A percentile compares a stretch with the other conserved stretches of the same genome.
Conservation (phyloP, 30 jellyfish, hydroid and myxozoan genomes). For the Aurelia sp. region DNA sequence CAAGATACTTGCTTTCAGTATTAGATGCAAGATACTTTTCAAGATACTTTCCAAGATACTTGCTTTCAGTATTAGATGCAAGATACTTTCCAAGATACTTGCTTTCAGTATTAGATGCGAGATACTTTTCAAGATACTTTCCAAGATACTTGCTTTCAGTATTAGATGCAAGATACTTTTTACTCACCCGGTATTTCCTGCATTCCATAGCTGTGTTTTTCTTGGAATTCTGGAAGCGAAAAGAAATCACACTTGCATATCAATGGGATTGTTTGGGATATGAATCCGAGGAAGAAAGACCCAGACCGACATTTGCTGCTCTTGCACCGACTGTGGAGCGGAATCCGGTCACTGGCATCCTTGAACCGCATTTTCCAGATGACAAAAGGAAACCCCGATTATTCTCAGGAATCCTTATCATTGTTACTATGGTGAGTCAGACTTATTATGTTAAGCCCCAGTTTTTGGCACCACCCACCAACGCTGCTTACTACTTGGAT, state of each 20-base stretch:
- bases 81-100: no score
- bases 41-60: no score
- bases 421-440: slow-evolving; percentile 89
- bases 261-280: slow-evolving; percentile 99
- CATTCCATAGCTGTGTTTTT: slow-evolving; percentile 88
- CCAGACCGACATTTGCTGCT: slow-evolving; percentile 99
- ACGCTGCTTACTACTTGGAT: no score
- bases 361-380: slow-evolving; percentile 98
- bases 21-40: no score
- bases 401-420: slow-evolving; percentile 90
- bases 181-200: no score
- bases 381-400: slow-evolving; percentile 92
- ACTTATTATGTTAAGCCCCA: no score
- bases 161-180: not conserved
- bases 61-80: no score
- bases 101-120: no score
- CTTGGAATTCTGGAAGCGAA: slow-evolving; percentile 98
- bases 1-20: no score
- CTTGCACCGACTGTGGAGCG: slow-evolving; percentile 99
- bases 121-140: no score
- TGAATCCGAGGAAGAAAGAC: slow-evolving; percentile 97
- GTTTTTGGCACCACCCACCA: no score
- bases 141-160: no score
- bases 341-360: slow-evolving; percentile 98
- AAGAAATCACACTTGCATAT: slow-evolving; percentile 96